Percentiles rank a stretch among this genome's conserved stretches.
phyloP scores from a whole-genome alignment of 37 sponge, comb jelly and placozoan species.

The Beroe forskalii region DNA sequence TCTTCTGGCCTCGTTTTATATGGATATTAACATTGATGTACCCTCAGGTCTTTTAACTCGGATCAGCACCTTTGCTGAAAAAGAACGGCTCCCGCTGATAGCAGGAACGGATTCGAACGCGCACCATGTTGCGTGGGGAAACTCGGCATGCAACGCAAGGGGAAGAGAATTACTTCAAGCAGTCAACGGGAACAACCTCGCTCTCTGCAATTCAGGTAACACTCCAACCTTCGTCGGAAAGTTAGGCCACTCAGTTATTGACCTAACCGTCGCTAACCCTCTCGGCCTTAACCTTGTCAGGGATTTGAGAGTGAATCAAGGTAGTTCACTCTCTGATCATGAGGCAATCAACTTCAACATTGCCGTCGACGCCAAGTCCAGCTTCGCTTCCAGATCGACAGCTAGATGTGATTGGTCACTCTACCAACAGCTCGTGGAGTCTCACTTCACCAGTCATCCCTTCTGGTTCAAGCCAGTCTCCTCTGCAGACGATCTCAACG shows the following conservation, averaged over 20 bases:
- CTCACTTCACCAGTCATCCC: neutral
- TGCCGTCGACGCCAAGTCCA: neutral
- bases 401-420: neutral
- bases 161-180: neutral
- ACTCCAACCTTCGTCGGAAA: conserved; percentile 44
- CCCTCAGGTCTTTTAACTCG: conserved; percentile 34
- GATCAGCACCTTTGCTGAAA: conserved; percentile 9
- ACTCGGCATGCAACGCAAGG: neutral
- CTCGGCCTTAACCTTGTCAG: neutral
- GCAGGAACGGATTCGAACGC: neutral
- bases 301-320: conserved; percentile 1
- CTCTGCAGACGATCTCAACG: neutral
- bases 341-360: neutral
- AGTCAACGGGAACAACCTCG: neutral
- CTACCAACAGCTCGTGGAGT: neutral
- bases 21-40: neutral
- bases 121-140: conserved; percentile 18
- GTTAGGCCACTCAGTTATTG: conserved; percentile 16
- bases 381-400: neutral
- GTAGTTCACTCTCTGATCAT: conserved; percentile 11
- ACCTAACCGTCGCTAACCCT: neutral
- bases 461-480: neutral
- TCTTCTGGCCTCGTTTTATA: neutral
- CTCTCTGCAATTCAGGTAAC: neutral
- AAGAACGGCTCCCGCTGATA: conserved; percentile 38